phyloP scores from a whole-genome alignment of 2,113 vertebrate genomes.

The Alligator sinensis region DNA sequence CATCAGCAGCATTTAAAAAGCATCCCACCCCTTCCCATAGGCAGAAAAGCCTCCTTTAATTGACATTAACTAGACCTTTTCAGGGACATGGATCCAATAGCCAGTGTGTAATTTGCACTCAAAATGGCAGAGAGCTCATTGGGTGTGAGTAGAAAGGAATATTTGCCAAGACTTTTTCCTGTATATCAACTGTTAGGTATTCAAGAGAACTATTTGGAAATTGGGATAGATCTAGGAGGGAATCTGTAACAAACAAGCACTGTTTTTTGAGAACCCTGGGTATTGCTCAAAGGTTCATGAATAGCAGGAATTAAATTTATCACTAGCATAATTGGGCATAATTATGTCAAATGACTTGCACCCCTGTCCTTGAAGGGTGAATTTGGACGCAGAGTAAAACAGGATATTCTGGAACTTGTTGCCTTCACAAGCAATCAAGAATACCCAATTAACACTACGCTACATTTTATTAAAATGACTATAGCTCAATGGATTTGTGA shows the following conservation, averaged over 20 bases:
- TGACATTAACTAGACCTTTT: background rate
- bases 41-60: background rate
- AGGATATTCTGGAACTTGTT: background rate
- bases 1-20: background rate
- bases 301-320: background rate
- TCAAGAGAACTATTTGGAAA: background rate
- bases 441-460: background rate
- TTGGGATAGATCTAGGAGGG: background rate
- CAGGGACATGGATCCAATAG: background rate
- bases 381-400: background rate
- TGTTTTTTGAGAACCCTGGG: conserved; percentile 6
- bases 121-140: background rate
- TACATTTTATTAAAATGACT: conserved; percentile 23
- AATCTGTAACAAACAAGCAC: background rate
- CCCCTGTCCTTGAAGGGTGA: background rate
- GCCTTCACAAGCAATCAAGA: background rate
- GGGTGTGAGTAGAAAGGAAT: background rate
- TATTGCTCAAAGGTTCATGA: background rate
- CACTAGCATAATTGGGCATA: background rate
- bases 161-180: conserved; percentile 2
- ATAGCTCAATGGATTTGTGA: conserved; percentile 11
- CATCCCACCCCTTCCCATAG: background rate
- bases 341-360: conserved; percentile 1
- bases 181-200: background rate
- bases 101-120: background rate